Percentiles rank a stretch among this genome's conserved stretches.
phyloP scores from a whole-genome alignment of 2,797 vertebrate genomes.

The Heliangelus exortis region DNA sequence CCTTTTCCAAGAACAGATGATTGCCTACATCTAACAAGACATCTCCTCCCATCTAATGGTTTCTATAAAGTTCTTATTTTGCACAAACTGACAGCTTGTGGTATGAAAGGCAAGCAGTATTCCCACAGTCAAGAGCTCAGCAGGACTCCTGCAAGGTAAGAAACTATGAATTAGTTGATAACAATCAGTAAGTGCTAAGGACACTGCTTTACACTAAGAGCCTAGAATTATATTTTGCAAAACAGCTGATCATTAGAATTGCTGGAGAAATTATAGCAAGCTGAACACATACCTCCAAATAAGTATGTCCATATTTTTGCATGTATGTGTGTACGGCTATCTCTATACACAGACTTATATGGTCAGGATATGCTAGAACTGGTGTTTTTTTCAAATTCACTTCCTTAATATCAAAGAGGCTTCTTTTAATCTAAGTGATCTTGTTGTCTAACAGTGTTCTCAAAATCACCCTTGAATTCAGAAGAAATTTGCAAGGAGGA shows the following conservation, averaged over 20 bases:
- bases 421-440: background rate
- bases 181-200: background rate
- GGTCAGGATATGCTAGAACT: background rate
- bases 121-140: background rate
- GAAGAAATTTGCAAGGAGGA: background rate
- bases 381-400: background rate
- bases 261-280: background rate
- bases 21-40: background rate
- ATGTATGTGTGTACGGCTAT: background rate
- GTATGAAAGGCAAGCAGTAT: background rate
- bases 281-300: fast-evolving
- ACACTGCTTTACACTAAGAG: background rate
- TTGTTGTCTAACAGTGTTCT: background rate
- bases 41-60: background rate
- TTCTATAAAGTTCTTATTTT: background rate
- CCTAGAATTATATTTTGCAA: background rate
- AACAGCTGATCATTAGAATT: background rate
- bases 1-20: background rate
- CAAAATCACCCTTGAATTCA: background rate
- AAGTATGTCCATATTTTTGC: background rate
- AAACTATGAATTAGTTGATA: background rate
- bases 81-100: background rate
- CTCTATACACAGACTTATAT: background rate
- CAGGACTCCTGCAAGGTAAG: background rate
- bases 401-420: background rate